Evolutionary conservation across 2,797 vertebrate species (phyloP), one percentile per base, ranked within the genome.

Genomic region (Lepus townsendii): DNA sequence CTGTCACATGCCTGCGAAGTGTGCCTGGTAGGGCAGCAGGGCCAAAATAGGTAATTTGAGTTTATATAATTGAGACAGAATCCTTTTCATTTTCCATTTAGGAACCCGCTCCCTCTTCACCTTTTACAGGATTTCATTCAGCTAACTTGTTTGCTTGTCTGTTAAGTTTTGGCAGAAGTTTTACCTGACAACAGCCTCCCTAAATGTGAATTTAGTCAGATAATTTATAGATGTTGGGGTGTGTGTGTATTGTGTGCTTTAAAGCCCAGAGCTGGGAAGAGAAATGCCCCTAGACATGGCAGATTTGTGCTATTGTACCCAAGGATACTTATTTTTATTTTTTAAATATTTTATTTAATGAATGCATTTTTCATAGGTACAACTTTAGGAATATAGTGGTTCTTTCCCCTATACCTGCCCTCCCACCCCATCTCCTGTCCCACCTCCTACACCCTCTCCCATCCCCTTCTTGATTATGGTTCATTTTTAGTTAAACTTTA

Each of bases 91-190:
- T 72, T 80, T 57, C 14, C 8, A 19, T 20, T 14, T 14, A 76
- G 54, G 54, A 16, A n/a, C 13, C 65, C 0, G 87, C 35, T 84
- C 92, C 52, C 57, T 83, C 50, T 75, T 92, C 7, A 54, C 2
- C 7, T 95, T 88, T 72, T 38, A 68, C 4, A 88, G 71, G 9
- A 57, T 92, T 95, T 63, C 35, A 60, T 88, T 90, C 80, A 38
- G 42, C 88, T 13, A 87, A 42, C 69, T 84, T 91, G 26, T 63
- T 80, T 68, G 72, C 54, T 91, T n/a, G 30, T 94, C 71, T 87
- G 12, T 72, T 68, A 88, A 35, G 9, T 91, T 69, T 84, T 75
- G 16, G 57, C 19, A 84, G 75, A 54, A 68, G 50, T 82, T 85
- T 90, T 17, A 62, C 60, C 75, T 63, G n/a, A 30, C 1, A 54